Conservation (phyloP, 2,113 vertebrate species). For the Hydrochoerus hydrochaeris region DNA sequence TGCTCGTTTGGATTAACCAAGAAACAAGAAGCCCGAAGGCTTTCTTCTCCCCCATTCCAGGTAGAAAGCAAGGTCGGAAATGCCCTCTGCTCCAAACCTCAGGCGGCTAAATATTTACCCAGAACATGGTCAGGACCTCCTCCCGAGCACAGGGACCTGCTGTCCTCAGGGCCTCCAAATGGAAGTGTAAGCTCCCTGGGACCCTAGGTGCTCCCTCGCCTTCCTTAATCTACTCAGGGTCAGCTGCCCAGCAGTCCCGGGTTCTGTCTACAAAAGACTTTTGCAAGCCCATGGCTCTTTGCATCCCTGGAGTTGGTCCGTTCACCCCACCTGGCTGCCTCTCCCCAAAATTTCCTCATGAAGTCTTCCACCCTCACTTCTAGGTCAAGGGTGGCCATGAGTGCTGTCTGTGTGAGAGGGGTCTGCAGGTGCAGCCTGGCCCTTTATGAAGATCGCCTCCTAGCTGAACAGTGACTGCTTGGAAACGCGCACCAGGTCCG, state of each 20-base stretch:
- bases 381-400: background rate
- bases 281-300: background rate
- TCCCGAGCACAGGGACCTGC: background rate
- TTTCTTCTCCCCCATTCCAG: background rate
- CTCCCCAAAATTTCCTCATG: background rate
- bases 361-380: background rate
- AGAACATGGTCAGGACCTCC: background rate
- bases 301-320: background rate
- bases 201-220: background rate
- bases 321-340: background rate
- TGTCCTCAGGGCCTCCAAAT: background rate
- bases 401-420: no score
- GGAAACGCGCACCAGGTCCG: background rate
- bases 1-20: background rate
- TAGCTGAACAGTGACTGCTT: background rate
- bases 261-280: background rate
- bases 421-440: background rate
- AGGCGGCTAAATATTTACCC: slow-evolving; percentile 57
- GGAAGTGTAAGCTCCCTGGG: background rate
- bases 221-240: background rate
- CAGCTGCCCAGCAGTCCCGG: background rate
- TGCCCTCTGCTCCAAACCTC: slow-evolving; percentile 45
- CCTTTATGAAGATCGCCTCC: background rate
- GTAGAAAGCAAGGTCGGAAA: slow-evolving; percentile 3
- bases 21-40: background rate